phyloP scores from a whole-genome alignment of 1,140 invertebrate species.

The Whitmania pigra region DNA sequence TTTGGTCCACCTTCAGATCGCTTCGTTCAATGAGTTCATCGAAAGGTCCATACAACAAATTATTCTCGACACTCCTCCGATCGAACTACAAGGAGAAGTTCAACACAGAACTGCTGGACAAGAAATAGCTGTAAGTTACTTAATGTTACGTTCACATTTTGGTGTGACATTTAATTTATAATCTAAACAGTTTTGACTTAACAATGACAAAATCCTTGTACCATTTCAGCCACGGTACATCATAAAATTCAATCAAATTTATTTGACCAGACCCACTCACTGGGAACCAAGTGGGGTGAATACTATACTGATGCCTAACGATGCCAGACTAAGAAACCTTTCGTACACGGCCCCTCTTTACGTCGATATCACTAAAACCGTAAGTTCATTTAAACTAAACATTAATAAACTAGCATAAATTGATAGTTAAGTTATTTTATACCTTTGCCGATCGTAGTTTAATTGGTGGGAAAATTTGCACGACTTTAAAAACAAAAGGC shows the following conservation, averaged over 20 bases:
- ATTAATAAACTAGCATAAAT: no score
- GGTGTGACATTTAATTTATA: no score
- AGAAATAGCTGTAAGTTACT: conserved; percentile 50
- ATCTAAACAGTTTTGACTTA: no score
- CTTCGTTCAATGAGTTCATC: conserved; percentile 98
- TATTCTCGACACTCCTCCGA: conserved; percentile 92
- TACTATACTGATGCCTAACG: conserved; percentile 97
- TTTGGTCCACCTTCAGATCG: conserved; percentile 88
- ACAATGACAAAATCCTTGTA: no score
- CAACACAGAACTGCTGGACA: conserved; percentile 75
- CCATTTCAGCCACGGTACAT: no score
- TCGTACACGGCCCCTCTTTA: conserved; percentile 76
- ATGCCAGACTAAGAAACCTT: conserved; percentile 59
- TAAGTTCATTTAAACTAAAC: no score
- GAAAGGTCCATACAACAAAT: conserved; percentile 98
- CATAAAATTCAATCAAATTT: conserved; percentile 92
- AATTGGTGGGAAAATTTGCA: no score
- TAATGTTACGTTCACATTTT: no score
- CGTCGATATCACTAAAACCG: conserved; percentile 88
- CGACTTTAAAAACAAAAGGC: no score
- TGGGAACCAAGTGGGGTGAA: conserved; percentile 99
- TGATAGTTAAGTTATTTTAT: no score
- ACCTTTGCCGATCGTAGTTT: no score
- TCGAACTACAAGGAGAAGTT: conserved; percentile 93
- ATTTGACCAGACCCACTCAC: conserved; percentile 93